phyloP scores from a whole-genome alignment of 1,140 invertebrate genomes.

The Calephelis nemesis region DNA sequence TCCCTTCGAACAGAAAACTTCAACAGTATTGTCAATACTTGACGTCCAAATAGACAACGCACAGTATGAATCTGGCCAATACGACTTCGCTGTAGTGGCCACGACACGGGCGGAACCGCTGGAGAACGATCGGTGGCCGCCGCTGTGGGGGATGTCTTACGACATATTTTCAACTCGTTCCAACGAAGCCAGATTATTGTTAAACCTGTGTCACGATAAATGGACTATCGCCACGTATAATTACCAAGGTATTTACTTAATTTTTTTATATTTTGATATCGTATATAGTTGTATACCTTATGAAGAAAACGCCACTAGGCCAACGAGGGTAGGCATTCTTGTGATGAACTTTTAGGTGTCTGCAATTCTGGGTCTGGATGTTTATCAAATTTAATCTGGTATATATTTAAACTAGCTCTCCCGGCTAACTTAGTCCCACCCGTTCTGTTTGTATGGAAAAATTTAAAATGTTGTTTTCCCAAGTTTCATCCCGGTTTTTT shows the following conservation, averaged over 20 bases:
- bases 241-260: neutral
- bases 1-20: slow-evolving; percentile 38
- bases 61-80: slow-evolving; percentile 54
- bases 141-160: slow-evolving; percentile 50
- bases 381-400: too few relatives aligned
- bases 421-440: too few relatives aligned
- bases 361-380: too few relatives aligned
- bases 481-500: too few relatives aligned
- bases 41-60: slow-evolving; percentile 60
- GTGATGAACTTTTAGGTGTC: too few relatives aligned
- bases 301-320: too few relatives aligned
- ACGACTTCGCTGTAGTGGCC: slow-evolving; percentile 61
- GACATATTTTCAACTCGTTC: slow-evolving; percentile 32
- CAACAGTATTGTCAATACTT: slow-evolving; percentile 40
- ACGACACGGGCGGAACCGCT: slow-evolving; percentile 36
- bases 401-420: too few relatives aligned
- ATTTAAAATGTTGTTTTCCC: too few relatives aligned
- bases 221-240: slow-evolving; percentile 38
- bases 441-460: too few relatives aligned
- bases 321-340: too few relatives aligned
- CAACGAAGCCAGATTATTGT: slow-evolving; percentile 32
- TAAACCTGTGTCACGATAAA: slow-evolving; percentile 35
- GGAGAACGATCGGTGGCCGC: slow-evolving; percentile 39
- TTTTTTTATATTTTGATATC: neutral
- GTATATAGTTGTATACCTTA: too few relatives aligned